These are phyloP conservation scores for Drosophila pegasa DNA, from an alignment of 2,888 invertebrate species.

Conservation along the genomic window DNA sequence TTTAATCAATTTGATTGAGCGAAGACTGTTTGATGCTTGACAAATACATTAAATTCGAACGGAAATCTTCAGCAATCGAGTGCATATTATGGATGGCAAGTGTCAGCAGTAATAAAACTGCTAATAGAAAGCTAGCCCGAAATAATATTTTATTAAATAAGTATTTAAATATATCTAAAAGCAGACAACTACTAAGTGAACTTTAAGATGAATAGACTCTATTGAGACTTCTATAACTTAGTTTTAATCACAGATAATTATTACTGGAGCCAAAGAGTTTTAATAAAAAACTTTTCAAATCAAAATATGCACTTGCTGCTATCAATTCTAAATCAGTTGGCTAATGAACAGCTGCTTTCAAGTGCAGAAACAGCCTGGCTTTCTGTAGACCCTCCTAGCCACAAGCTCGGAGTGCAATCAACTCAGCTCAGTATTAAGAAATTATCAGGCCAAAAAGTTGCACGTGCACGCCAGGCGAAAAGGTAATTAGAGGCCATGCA, in stretches of 20 bases:
- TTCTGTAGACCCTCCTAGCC: neutral
- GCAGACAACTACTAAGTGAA: too few relatives aligned
- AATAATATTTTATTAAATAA: too few relatives aligned
- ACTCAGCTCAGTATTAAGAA: conserved; percentile 60
- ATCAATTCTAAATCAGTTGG: conserved; percentile 23
- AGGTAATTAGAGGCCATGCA: conserved; percentile 66
- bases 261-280: neutral
- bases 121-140: neutral
- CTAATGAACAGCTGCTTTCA: conserved; percentile 20
- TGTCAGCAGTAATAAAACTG: neutral
- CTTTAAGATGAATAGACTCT: neutral
- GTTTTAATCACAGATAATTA: neutral
- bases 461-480: conserved; percentile 34
- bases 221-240: neutral
- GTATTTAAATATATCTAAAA: too few relatives aligned
- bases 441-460: conserved; percentile 63
- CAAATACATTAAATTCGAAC: conserved; percentile 1
- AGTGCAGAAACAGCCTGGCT: conserved; percentile 12
- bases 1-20: too few relatives aligned
- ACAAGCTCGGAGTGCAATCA: conserved; percentile 35
- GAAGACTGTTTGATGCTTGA: neutral
- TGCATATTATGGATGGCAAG: neutral
- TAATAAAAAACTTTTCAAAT: conserved; percentile 24
- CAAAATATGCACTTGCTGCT: conserved; percentile 15
- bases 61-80: neutral